Base-by-base conservation (phyloP, 2,888 invertebrate species). In the Eudemis profundana region DNA sequence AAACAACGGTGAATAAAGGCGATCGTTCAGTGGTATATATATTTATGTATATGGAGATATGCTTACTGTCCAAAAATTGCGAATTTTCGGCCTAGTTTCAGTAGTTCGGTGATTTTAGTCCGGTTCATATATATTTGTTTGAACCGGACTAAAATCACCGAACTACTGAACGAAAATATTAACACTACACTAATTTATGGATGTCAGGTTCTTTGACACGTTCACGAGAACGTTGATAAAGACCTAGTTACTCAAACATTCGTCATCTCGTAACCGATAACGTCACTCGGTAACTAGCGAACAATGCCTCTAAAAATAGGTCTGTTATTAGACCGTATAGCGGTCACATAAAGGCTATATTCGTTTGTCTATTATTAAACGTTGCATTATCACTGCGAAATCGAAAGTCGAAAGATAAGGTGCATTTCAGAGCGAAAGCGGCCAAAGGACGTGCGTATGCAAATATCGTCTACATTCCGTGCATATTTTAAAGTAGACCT, bases 351-450 rank as follows among this genome's bases (percentile, higher is more conserved):
- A 40, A 27, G 21, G 3, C 40, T 23, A 40, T 15, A 40, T 54
- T 23, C 40, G 40, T 21, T 7, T 54, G 8, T 12, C 44, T 19
- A 7, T 14, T 2, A 17, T 10, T 36, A 3, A 12, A 56, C 12
- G 14, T 47, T 36, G 23, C 27, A 38, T 57, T 64, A 51, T 64
- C 57, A 36, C 21, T 21, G 44, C 17, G 17, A 50, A 63, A 64
- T 50, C 44, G 57, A 64, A 64, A 64, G 64, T 57, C 15, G 38
- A 44, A 33, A 50, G 60, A 60, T 61, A 61, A 51, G 33, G 33
- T 50, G 60, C 42, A 57, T 57, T 64, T 42, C 40, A 57, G 57
- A 50, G 44, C 57, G 44, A 50, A 57, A 44, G 57, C 57, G 27
- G 36, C 36, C 40, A 27, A 42, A 51, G 44, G 64, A 57, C 50